Evolutionary conservation across 2,113 vertebrate species (phyloP).

Genomic region (Turdus rufiventris): DNA sequence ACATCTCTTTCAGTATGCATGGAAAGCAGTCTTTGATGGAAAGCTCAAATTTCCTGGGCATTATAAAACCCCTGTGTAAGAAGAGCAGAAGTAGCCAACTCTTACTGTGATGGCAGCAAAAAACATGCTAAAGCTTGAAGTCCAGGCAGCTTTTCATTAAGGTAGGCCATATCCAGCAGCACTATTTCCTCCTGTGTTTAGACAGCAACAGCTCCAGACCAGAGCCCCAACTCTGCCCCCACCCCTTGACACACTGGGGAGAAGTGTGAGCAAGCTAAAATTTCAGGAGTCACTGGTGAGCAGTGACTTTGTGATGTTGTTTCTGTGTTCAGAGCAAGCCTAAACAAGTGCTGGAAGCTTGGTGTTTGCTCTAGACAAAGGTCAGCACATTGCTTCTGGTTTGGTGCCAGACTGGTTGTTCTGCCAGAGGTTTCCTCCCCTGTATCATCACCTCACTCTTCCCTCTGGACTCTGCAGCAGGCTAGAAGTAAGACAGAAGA

Average conservation of each 20-base stretch:
- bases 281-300: neutral
- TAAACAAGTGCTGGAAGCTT: neutral
- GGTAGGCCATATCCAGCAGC: neutral
- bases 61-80: neutral
- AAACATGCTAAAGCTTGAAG: neutral
- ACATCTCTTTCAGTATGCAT: neutral
- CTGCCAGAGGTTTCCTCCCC: neutral
- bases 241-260: rapidly evolving
- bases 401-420: neutral
- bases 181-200: neutral
- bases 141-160: neutral
- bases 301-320: neutral
- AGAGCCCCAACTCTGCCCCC: neutral
- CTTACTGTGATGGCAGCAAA: neutral
- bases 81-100: neutral
- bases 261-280: neutral
- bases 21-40: neutral
- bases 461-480: neutral
- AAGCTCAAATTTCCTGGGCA: neutral
- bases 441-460: neutral
- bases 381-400: neutral
- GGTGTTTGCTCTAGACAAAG: neutral
- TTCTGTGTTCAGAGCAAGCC: neutral
- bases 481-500: neutral
- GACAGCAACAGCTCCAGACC: neutral